phyloP scores from a whole-genome alignment of 2,888 invertebrate genomes.

The Lasioglossum villosulum region DNA sequence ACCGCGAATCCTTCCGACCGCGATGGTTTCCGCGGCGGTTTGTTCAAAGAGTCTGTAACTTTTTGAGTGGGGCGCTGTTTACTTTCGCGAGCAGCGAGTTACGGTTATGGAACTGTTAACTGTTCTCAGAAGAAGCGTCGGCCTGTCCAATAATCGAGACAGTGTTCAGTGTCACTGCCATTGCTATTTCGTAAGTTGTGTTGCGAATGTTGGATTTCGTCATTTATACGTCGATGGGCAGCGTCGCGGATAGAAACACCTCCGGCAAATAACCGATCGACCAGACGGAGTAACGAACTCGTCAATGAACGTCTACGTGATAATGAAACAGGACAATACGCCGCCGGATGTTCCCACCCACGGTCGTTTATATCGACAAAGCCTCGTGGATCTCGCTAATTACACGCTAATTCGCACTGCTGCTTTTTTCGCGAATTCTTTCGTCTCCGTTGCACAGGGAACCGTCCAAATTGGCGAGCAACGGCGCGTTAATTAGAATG shows the following conservation, averaged over 20 bases:
- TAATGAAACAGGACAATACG: slow-evolving; percentile 63
- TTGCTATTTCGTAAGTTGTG: background rate
- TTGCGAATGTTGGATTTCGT: background rate
- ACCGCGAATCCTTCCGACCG: slow-evolving; percentile 21
- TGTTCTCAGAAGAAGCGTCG: background rate
- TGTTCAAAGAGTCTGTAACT: slow-evolving; percentile 50
- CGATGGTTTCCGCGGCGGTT: slow-evolving; percentile 30
- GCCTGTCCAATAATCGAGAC: background rate
- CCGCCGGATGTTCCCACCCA: slow-evolving; percentile 41
- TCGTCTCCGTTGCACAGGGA: background rate
- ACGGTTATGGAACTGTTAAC: background rate
- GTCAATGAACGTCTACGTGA: slow-evolving; percentile 60
- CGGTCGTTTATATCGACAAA: slow-evolving; percentile 14
- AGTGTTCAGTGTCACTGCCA: background rate
- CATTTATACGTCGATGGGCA: background rate
- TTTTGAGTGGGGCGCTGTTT: slow-evolving; percentile 45
- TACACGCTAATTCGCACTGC: slow-evolving; percentile 31
- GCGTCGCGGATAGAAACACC: background rate
- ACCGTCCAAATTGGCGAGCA: background rate
- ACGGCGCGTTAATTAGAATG: background rate
- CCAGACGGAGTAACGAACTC: slow-evolving; percentile 58
- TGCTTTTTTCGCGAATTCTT: background rate
- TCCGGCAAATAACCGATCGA: background rate
- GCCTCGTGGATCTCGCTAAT: slow-evolving; percentile 11
- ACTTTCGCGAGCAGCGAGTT: slow-evolving; percentile 33